Conservation (phyloP, 2,113 vertebrate species). For the Hyla sarda region DNA sequence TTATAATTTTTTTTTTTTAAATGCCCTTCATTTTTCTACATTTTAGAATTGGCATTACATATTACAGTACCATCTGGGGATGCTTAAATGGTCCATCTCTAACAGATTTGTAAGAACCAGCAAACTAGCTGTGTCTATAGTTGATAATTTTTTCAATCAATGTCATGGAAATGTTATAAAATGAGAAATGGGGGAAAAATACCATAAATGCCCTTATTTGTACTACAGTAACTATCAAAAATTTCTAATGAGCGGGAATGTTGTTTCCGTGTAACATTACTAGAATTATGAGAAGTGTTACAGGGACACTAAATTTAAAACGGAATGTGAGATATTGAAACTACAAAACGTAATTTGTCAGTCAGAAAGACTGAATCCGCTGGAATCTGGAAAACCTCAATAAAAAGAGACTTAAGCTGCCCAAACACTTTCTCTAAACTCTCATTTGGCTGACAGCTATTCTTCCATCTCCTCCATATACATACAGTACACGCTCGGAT, state of each 20-base stretch:
- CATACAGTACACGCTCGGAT: too few species aligned
- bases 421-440: background rate
- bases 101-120: background rate
- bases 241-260: background rate
- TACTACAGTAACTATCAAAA: background rate
- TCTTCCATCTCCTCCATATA: too few species aligned
- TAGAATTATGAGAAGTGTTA: background rate
- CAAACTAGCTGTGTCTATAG: background rate
- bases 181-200: background rate
- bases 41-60: too few species aligned
- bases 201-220: background rate
- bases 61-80: background rate
- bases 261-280: too few species aligned
- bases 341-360: background rate
- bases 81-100: background rate
- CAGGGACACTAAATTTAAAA: background rate
- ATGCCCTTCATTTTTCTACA: too few species aligned
- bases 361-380: background rate
- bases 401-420: background rate
- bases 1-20: too few species aligned
- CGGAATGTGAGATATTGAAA: background rate
- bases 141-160: background rate
- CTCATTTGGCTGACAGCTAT: background rate
- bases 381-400: background rate
- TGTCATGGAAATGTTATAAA: background rate